phyloP scores from a whole-genome alignment of 92 coral and sea anemone species.

The Palythoa heliodiscus region DNA sequence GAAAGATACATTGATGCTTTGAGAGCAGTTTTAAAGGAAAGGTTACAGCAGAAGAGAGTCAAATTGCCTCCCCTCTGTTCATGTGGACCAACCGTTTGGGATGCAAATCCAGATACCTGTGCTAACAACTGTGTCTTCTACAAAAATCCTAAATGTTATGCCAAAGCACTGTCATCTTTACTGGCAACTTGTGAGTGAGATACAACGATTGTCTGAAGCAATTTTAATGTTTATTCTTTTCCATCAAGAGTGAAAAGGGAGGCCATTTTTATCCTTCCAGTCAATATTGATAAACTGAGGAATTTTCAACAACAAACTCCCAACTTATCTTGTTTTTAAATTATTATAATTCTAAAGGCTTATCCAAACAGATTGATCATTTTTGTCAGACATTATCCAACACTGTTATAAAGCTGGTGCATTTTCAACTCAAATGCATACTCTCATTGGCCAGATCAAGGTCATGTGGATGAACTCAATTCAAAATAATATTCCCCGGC shows the following conservation, averaged over 20 bases:
- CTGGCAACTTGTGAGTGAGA: constrained; percentile 59
- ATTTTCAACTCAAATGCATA: too few species aligned
- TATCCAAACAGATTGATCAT: too few species aligned
- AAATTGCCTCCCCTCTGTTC: constrained; percentile 83
- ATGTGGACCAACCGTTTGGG: constrained; percentile 96
- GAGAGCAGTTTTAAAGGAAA: constrained; percentile 81
- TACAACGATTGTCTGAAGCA: not conserved
- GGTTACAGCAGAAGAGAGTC: constrained; percentile 62
- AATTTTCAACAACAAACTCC: too few species aligned
- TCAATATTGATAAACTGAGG: too few species aligned
- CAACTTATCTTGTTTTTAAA: too few species aligned
- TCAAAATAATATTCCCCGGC: too few species aligned
- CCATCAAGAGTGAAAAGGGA: not conserved
- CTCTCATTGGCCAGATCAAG: too few species aligned
- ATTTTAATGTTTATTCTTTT: not conserved
- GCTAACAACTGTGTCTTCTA: constrained; percentile 98
- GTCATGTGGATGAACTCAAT: too few species aligned
- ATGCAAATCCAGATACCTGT: constrained; percentile 92
- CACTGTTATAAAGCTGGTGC: too few species aligned
- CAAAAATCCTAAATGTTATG: constrained; percentile 90
- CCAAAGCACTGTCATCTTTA: constrained; percentile 89
- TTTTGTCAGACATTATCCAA: too few species aligned
- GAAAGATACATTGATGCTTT: constrained; percentile 89
- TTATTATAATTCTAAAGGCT: too few species aligned
- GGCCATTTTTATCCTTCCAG: too few species aligned